Evolutionary conservation across 2,888 invertebrate species (phyloP).

Genomic region (Cephalotes varians): DNA sequence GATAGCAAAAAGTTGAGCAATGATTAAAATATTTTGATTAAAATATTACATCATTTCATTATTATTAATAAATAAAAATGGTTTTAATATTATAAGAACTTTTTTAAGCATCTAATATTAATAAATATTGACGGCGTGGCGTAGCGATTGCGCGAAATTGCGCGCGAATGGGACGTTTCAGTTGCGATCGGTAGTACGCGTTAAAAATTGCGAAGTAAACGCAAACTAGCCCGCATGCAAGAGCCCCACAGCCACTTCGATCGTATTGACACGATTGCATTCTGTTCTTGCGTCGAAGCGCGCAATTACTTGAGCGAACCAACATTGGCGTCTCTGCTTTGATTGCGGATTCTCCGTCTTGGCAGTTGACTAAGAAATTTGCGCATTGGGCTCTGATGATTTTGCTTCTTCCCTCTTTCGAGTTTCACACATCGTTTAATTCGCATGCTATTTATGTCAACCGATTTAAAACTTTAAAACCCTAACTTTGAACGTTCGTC

Average conservation of each 20-base stretch:
- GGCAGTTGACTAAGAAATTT: conserved; percentile 60
- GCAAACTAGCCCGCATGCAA: conserved; percentile 56
- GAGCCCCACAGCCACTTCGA: conserved; percentile 56
- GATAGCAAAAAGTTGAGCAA: too few species aligned
- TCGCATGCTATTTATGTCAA: background rate
- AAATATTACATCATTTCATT: too few species aligned
- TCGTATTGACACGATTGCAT: conserved; percentile 27
- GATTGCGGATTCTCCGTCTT: conserved; percentile 36
- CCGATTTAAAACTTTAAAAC: too few species aligned
- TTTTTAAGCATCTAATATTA: too few species aligned
- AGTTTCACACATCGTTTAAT: background rate
- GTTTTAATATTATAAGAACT: too few species aligned
- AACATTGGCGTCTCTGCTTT: background rate
- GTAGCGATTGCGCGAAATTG: background rate
- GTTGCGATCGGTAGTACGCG: conserved; percentile 17
- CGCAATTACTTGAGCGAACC: conserved; percentile 11
- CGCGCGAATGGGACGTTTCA: background rate
- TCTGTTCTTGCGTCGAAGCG: conserved; percentile 19
- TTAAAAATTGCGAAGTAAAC: conserved; percentile 63
- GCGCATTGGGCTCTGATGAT: background rate
- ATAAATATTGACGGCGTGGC: conserved; percentile 11
- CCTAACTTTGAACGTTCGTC: background rate
- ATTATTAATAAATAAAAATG: too few species aligned
- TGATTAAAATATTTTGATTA: too few species aligned
- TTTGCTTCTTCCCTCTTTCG: conserved; percentile 17